A percentile compares a stretch with the other conserved stretches of the same genome.
Conservation (phyloP, 2,888 invertebrate genomes). For the Phortica magna region DNA sequence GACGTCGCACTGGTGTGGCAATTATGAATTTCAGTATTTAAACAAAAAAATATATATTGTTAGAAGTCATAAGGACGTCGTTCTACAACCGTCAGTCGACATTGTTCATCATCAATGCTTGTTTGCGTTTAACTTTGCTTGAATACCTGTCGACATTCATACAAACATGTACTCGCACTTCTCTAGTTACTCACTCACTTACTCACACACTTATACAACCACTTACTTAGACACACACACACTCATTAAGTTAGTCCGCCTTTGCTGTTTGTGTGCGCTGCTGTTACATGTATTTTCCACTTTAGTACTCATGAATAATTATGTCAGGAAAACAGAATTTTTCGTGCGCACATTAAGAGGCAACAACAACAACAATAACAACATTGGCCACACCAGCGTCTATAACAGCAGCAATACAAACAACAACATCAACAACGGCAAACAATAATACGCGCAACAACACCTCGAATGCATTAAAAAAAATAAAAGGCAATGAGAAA, state of each 20-base stretch:
- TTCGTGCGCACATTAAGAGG: conserved; percentile 19
- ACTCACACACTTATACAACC: not conserved
- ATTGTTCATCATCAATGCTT: conserved; percentile 37
- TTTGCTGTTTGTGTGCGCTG: conserved; percentile 35
- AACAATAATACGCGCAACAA: conserved; percentile 11
- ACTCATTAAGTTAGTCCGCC: not conserved
- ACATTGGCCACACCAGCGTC: not conserved
- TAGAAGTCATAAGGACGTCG: too few relatives aligned
- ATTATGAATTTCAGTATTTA: conserved; percentile 20
- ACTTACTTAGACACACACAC: not conserved
- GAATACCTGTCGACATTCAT: conserved; percentile 7
- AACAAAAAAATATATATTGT: not conserved
- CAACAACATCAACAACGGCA: too few relatives aligned
- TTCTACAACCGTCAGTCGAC: not conserved
- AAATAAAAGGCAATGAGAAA: not conserved
- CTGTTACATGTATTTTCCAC: conserved; percentile 58
- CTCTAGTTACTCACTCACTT: conserved; percentile 1
- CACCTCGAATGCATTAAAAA: not conserved
- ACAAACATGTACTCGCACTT: not conserved
- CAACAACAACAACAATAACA: not conserved
- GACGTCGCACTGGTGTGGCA: not conserved
- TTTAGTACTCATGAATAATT: conserved; percentile 64
- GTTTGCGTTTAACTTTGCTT: conserved; percentile 51
- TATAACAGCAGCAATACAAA: not conserved
- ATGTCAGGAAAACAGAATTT: conserved; percentile 42